A percentile compares a stretch with the other conserved stretches of the same genome.
Evolutionary conservation across 23 tunicate species (phyloP).

Genomic region (Ascidia mentula): DNA sequence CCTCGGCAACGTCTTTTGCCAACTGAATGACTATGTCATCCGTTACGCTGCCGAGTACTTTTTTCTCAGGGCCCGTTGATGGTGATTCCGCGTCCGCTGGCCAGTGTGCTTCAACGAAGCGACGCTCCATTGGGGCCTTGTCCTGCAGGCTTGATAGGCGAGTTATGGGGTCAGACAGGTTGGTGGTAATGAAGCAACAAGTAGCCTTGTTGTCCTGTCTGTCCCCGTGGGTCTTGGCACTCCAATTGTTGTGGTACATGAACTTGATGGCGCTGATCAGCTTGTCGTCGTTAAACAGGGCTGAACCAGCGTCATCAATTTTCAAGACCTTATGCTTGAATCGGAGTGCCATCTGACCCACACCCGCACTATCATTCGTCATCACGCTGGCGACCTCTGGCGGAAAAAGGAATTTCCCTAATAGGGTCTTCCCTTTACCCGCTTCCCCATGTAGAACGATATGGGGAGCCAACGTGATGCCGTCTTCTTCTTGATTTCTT

Average conservation of each 20-base stretch:
- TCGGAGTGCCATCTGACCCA: too few relatives aligned
- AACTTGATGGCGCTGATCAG: neutral
- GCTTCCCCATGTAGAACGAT: conserved; percentile 9
- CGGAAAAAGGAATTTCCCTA: neutral
- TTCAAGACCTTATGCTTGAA: neutral
- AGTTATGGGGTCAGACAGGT: too few relatives aligned
- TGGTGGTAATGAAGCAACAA: too few relatives aligned
- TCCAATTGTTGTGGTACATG: conserved; percentile 17
- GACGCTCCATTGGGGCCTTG: too few relatives aligned
- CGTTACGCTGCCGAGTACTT: too few relatives aligned
- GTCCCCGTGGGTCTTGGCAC: conserved; percentile 9
- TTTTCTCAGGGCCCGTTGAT: too few relatives aligned
- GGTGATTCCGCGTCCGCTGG: too few relatives aligned
- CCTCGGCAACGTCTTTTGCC: too few relatives aligned
- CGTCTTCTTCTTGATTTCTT: neutral
- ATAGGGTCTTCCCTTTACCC: neutral
- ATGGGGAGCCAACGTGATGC: neutral
- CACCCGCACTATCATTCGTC: neutral
- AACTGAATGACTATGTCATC: too few relatives aligned
- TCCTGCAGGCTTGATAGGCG: too few relatives aligned
- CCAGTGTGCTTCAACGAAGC: too few relatives aligned
- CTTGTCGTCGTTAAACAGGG: neutral
- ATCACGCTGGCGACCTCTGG: neutral
- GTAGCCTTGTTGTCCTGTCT: conserved; percentile 10
- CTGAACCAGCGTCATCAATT: neutral